Percentiles rank a stretch among this genome's conserved stretches.
Evolutionary conservation across 1,140 invertebrate species (phyloP).

Genomic region (Branchinecta lindahli): DNA sequence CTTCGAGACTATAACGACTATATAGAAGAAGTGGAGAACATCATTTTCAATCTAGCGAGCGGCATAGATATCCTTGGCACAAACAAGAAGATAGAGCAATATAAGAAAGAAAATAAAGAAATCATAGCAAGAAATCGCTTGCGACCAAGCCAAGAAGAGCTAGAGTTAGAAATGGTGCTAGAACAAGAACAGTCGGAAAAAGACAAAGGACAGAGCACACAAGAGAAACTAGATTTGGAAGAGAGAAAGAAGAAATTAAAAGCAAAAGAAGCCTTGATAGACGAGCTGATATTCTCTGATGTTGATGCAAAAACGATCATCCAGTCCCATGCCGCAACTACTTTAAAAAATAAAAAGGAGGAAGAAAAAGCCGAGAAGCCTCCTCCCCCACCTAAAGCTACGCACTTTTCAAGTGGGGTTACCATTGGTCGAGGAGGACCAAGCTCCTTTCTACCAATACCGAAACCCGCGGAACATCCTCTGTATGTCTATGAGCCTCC

Average conservation of each 20-base stretch:
- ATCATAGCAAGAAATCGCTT: conserved; percentile 66
- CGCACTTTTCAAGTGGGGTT: conserved; percentile 64
- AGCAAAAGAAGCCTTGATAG: conserved; percentile 76
- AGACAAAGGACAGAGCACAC: conserved; percentile 29
- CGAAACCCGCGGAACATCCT: conserved; percentile 55
- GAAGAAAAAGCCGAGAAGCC: conserved; percentile 6
- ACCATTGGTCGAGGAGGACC: conserved; percentile 45
- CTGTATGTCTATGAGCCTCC: conserved; percentile 50
- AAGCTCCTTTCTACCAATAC: conserved; percentile 43
- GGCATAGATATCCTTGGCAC: conserved; percentile 78
- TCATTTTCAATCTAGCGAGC: conserved; percentile 81
- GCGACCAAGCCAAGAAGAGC: conserved; percentile 38
- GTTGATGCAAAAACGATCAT: conserved; percentile 73
- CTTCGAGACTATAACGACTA: conserved; percentile 82
- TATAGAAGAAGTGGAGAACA: conserved; percentile 69
- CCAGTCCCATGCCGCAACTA: conserved; percentile 52
- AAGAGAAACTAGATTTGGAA: conserved; percentile 45
- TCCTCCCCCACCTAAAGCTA: conserved; percentile 26
- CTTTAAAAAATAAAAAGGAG: conserved; percentile 29
- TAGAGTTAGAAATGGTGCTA: conserved; percentile 72
- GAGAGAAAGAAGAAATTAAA: conserved; percentile 64
- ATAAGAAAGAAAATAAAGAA: conserved; percentile 85
- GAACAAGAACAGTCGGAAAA: conserved; percentile 63
- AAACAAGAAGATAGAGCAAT: conserved; percentile 80
- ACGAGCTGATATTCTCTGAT: conserved; percentile 85